phyloP scores from a whole-genome alignment of 2,113 vertebrate species.

The Baryphthengus martii region DNA sequence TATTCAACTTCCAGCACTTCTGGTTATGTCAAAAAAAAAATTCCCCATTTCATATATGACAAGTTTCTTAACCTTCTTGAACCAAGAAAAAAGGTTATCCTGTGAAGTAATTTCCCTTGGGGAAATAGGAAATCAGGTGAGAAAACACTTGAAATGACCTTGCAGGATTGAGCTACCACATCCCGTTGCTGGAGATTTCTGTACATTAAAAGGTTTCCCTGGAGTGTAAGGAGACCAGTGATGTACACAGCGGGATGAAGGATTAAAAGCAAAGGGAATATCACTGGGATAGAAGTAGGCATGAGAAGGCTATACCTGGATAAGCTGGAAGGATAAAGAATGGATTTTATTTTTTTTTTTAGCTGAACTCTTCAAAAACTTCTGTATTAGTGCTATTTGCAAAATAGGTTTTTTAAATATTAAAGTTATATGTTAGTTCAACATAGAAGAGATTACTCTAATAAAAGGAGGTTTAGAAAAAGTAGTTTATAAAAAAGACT shows the following conservation, averaged over 20 bases:
- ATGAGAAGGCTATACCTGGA: not conserved
- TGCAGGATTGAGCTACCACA: not conserved
- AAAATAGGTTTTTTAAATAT: not conserved
- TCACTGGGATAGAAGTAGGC: not conserved
- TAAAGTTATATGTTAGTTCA: not conserved
- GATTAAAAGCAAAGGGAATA: not conserved
- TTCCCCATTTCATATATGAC: not conserved
- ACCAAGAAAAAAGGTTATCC: not conserved
- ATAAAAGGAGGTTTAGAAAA: not conserved
- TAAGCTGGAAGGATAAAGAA: not conserved
- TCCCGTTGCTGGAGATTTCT: not conserved
- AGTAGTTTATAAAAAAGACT: not conserved
- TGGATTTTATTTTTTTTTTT: no score
- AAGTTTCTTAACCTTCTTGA: slow-evolving; percentile 1
- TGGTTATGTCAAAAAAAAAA: not conserved
- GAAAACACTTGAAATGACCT: slow-evolving; percentile 24
- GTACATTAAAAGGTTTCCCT: not conserved
- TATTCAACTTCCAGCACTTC: not conserved
- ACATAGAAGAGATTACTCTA: not conserved
- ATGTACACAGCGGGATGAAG: not conserved
- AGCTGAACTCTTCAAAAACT: not conserved
- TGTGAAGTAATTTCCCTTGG: not conserved
- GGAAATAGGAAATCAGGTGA: slow-evolving; percentile 31
- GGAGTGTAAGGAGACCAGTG: not conserved
- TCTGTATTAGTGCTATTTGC: not conserved